phyloP scores from a whole-genome alignment of 2,113 vertebrate species.

The Gobius niger region DNA sequence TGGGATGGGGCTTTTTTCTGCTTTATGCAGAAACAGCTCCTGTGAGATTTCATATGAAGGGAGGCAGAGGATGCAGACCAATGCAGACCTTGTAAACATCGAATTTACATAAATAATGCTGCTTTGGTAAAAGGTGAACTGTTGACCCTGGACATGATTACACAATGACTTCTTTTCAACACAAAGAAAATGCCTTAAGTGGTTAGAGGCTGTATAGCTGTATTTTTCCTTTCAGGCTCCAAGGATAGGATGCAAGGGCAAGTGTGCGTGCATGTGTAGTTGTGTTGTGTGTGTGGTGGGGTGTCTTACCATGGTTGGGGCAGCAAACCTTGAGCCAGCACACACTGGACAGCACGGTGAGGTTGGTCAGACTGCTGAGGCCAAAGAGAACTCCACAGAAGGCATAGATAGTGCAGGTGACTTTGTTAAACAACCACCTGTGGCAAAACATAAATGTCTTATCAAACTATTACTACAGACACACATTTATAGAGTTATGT shows the following conservation, averaged over 20 bases:
- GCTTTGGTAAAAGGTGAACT: conserved; percentile 11
- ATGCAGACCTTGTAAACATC: conserved; percentile 5
- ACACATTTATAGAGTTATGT: no score
- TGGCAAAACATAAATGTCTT: conserved; percentile 1
- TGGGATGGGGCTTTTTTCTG: neutral
- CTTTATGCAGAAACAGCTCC: conserved; percentile 4
- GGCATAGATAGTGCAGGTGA: conserved; percentile 75
- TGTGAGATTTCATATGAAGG: conserved; percentile 18
- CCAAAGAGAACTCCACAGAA: conserved; percentile 86
- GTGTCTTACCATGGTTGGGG: conserved; percentile 80
- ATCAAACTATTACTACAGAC: no score
- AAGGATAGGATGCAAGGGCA: neutral
- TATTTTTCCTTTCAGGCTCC: neutral
- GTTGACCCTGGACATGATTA: conserved; percentile 12
- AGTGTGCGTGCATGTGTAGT: no score
- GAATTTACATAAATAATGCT: conserved; percentile 12
- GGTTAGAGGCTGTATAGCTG: neutral
- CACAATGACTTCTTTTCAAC: conserved; percentile 2
- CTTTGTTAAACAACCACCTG: conserved; percentile 82
- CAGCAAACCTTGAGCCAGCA: conserved; percentile 89
- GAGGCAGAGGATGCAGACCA: no score
- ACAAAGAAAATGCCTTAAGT: neutral
- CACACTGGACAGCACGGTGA: conserved; percentile 81
- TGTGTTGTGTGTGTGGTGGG: no score
- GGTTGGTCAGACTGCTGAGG: conserved; percentile 83